phyloP scores from a whole-genome alignment of 2,113 vertebrate genomes.

The Scartelaos histophorus region DNA sequence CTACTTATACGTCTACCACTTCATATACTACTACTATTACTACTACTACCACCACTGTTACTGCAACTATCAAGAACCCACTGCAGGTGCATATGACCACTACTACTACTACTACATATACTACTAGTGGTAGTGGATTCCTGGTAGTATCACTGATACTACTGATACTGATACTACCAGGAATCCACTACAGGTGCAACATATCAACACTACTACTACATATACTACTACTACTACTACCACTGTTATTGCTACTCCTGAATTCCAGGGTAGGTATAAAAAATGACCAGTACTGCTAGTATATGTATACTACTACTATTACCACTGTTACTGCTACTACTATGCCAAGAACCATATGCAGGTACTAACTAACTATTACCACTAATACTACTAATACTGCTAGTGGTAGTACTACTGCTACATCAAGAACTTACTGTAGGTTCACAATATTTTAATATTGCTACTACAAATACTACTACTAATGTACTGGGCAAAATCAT shows the following conservation, averaged over 20 bases:
- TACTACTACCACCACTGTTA: neutral
- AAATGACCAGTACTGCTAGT: too few species aligned
- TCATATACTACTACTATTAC: neutral
- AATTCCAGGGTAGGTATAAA: too few species aligned
- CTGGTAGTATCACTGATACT: too few species aligned
- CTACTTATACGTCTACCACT: neutral
- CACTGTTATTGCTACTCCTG: too few species aligned
- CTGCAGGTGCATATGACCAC: neutral
- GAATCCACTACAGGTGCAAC: too few species aligned
- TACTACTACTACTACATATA: neutral
- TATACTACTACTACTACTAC: neutral
- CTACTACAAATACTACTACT: neutral
- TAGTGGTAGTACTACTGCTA: neutral
- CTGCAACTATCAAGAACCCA: slow-evolving; percentile 80
- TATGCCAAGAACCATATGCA: neutral
- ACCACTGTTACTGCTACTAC: too few species aligned
- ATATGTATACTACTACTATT: too few species aligned
- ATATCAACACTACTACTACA: neutral
- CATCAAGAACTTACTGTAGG: neutral
- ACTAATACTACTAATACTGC: neutral
- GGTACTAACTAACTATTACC: neutral
- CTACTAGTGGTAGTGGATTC: too few species aligned
- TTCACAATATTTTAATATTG: neutral
- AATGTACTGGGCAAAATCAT: too few species aligned
- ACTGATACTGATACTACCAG: too few species aligned